These are phyloP conservation scores for Myioborus miniatus DNA, from an alignment of 2,797 vertebrate genomes.

Conservation along the genomic window DNA sequence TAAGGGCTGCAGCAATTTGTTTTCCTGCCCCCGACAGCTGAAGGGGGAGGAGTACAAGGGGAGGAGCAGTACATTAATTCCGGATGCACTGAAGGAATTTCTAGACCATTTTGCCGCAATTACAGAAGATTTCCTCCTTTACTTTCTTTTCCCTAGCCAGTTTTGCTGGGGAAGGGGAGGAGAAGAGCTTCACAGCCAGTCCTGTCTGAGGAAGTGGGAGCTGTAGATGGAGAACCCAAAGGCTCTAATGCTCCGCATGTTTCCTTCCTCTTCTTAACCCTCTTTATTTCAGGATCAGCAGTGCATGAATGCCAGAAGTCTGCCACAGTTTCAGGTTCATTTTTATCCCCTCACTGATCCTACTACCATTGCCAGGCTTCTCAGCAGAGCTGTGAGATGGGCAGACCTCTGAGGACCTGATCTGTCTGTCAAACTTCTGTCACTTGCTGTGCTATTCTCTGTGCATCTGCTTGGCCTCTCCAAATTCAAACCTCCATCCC, in stretches of 20 bases:
- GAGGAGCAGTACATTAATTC: conserved; percentile 23
- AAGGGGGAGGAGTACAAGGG: not conserved
- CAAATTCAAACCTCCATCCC: not conserved
- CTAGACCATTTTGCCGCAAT: conserved; percentile 19
- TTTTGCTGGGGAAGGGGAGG: not conserved
- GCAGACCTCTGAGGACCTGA: not conserved
- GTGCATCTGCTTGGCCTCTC: not conserved
- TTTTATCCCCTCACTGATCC: not conserved
- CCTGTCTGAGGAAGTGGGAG: not conserved
- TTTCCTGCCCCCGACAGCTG: conserved; percentile 16
- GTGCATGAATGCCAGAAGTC: conserved; percentile 8
- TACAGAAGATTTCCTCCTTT: not conserved
- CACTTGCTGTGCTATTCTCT: not conserved
- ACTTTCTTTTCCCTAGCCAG: not conserved
- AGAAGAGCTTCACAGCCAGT: not conserved
- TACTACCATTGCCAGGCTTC: not conserved
- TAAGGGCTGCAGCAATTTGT: conserved; percentile 62
- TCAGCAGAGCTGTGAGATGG: not conserved
- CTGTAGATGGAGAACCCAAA: not conserved
- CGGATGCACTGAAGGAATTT: conserved; percentile 47
- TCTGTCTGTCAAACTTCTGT: conserved; percentile 18
- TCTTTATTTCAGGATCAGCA: conserved; percentile 51
- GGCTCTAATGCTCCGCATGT: not conserved
- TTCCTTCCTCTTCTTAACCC: conserved; percentile 4
- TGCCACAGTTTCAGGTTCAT: not conserved